Evolutionary conservation across 2,797 vertebrate species (phyloP), one percentile per base, ranked within the genome.

Genomic region (Clamator glandarius): DNA sequence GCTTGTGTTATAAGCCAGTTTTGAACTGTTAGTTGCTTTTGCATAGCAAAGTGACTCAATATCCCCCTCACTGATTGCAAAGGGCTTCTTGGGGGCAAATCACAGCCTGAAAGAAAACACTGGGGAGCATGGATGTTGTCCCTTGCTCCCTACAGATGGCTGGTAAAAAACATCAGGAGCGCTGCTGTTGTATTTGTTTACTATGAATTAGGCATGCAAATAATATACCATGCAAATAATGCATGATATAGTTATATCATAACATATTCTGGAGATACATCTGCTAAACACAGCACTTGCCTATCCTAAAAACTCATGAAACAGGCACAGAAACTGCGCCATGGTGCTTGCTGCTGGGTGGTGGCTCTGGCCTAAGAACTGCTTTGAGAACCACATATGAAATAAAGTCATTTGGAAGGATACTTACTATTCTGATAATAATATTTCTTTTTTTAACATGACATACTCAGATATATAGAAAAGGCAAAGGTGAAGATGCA

Each of bases 401-500:
- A 57, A 77, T 70, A 31, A 84, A 89, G 41, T 5, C 5, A 41
- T 83, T 41, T 67, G 41, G 78, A 85, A 91, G 21, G 57, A 54
- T 15, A 12, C 6, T 73, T 63, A 2, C 17, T 85, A 16, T 63
- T 72, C 29, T 15, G 10, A 52, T 19, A 2, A n/a, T 4, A 29
- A 1, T 1, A 11, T 33, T 72, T 57, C 23, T 78, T 55, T 78
- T 81, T 46, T 79, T 23, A 72, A 59, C 19, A 0, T 33, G 39
- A 39, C 31, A 52, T 51, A 50, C 3, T 5, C 62, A 28, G 66
- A 16, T 11, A 31, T 0, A 11, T 1, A 48, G 89, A 92, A 96
- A 96, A 93, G 84, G 81, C 89, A 93, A 95, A 95, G 92, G 80
- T 90, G 24, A 96, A 58, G n/a, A 28, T 29, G 52, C 54, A 73